Evolutionary conservation across 1,140 invertebrate genomes (phyloP).

Genomic region (Teleopsis dalmanni): DNA sequence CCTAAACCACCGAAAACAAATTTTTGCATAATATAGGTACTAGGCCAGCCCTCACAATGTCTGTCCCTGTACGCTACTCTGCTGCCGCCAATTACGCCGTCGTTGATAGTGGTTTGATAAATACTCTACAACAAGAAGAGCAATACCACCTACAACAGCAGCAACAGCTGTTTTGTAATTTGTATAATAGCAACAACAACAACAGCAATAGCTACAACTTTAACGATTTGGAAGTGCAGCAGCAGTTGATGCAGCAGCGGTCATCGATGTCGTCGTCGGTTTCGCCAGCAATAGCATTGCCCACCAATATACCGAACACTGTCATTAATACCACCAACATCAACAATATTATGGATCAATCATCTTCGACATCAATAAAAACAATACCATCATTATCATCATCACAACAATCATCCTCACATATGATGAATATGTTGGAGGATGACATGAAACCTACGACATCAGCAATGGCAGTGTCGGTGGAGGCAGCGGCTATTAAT

Average conservation of each 20-base stretch:
- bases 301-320: slow-evolving; percentile 12
- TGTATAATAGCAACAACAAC: slow-evolving; percentile 30
- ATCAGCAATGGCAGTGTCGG: slow-evolving; percentile 16
- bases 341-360: background rate
- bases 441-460: slow-evolving; percentile 3
- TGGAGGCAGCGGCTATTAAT: slow-evolving; percentile 10
- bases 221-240: slow-evolving; percentile 24
- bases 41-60: slow-evolving; percentile 46
- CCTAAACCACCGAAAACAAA: slow-evolving; percentile 14
- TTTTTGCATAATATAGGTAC: slow-evolving; percentile 37
- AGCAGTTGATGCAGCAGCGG: slow-evolving; percentile 41
- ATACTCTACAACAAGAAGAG: slow-evolving; percentile 39
- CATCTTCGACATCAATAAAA: slow-evolving; percentile 16
- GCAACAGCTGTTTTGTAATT: slow-evolving; percentile 19
- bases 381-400: slow-evolving; percentile 21
- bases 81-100: slow-evolving; percentile 43
- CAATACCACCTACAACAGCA: slow-evolving; percentile 29
- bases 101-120: slow-evolving; percentile 42
- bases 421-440: background rate
- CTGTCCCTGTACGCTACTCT: slow-evolving; percentile 46
- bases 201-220: slow-evolving; percentile 24
- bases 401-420: slow-evolving; percentile 5
- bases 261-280: slow-evolving; percentile 42
- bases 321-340: background rate
- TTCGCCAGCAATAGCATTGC: slow-evolving; percentile 30